A percentile compares a stretch with the other conserved stretches of the same genome.
Evolutionary conservation across 37 sponge, comb jelly and placozoan species (phyloP).

Genomic region (Mnemiopsis leidyi): DNA sequence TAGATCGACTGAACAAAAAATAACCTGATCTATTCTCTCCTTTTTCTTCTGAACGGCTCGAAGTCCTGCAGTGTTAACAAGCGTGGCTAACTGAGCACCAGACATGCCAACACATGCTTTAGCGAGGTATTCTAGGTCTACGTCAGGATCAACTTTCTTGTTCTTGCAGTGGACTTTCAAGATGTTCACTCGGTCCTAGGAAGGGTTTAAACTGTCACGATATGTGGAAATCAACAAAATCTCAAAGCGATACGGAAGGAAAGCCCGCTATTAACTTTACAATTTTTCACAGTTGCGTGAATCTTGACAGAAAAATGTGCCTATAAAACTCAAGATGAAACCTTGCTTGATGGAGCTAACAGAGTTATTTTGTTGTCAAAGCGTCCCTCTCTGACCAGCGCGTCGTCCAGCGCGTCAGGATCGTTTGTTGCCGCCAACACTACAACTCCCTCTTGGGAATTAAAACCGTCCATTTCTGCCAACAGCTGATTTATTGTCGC

Average conservation of each 20-base stretch:
- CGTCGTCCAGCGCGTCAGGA: constrained; percentile 29
- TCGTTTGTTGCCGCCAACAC: constrained; percentile 58
- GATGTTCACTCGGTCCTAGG: constrained; percentile 2
- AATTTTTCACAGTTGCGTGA: too few species aligned
- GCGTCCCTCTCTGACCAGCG: constrained; percentile 32
- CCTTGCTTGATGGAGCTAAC: background rate
- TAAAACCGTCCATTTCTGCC: constrained; percentile 53
- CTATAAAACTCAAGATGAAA: too few species aligned
- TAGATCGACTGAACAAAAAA: too few species aligned
- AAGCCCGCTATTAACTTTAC: background rate
- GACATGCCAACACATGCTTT: constrained; percentile 51
- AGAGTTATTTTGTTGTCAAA: constrained; percentile 33
- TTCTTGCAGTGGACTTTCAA: constrained; percentile 36
- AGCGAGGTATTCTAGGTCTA: constrained; percentile 33
- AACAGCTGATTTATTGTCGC: constrained; percentile 40
- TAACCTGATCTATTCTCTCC: background rate
- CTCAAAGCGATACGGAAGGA: background rate
- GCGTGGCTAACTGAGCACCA: constrained; percentile 41
- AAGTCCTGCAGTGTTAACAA: constrained; percentile 43
- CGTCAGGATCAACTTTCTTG: background rate
- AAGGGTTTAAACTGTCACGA: too few species aligned
- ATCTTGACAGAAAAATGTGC: too few species aligned
- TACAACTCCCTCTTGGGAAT: background rate
- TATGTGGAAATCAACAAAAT: too few species aligned
- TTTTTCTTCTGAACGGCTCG: background rate